Base-by-base conservation (phyloP, 2,797 vertebrate species). In the Sebastes variabilis region DNA sequence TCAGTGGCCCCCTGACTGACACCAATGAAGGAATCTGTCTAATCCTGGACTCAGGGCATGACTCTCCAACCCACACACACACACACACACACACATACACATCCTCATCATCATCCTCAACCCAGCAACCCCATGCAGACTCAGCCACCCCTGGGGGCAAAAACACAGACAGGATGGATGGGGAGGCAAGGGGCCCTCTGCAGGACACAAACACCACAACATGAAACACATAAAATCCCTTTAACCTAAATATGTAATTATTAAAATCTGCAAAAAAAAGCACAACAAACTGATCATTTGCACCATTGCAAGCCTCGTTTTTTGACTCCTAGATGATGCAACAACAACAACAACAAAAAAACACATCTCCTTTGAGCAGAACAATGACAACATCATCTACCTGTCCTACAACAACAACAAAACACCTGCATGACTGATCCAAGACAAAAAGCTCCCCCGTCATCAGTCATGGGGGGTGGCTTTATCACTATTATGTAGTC, bases 81-180 rank as follows among this genome's bases (percentile, higher is more conserved):
- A 42, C 49, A 38, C 36, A 38, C 36, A 38, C 32, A 49, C n/a
- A 42, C 27, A 42, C 12, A 78, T 32, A 22, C n/a, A 16, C 65
- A 67, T 13, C 42, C 66, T 30, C 76, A 69, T 69, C 76, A 69
- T 69, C 66, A 80, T 25, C 59, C 34, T 64, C 54, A 76, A 66
- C 74, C 27, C 66, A 70, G 65, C 27, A 34, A 82, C 70, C 70
- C 25, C 66, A 56, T 25, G 42, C 79, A 79, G 65, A 75, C 79
- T 74, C 80, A 85, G 76, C 80, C 84, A 74, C 84, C 89, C 64
- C 27, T 8, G 4, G 8, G 89, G 89, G 90, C 89, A 89, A 76
- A 92, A 86, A 82, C 83, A 86, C 87, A 91, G 88, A 92, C 91
- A 89, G 82, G 79, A 81, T 80, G 75, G 79, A 81, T 80, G 75